Percentiles rank a stretch among this genome's conserved stretches.
phyloP scores from a whole-genome alignment of 2,797 vertebrate species.

The Phalloptychus januarius region DNA sequence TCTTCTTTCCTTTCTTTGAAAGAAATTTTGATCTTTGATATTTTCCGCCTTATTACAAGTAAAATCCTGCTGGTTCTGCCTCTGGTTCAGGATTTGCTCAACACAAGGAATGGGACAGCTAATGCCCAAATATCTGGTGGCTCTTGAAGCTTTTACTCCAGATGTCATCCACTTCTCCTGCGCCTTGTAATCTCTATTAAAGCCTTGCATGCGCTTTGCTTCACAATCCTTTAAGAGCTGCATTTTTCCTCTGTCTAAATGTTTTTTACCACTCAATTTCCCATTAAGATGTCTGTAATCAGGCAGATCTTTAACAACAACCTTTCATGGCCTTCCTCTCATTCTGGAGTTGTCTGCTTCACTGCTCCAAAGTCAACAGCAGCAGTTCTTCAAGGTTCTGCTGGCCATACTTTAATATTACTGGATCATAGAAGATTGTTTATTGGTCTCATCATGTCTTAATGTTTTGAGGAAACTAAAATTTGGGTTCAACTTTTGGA shows the following conservation, averaged over 20 bases:
- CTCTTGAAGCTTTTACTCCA: not conserved
- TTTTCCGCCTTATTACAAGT: not conserved
- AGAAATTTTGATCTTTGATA: not conserved
- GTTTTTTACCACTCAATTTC: not conserved
- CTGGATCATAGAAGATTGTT: not conserved
- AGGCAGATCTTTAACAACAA: not conserved
- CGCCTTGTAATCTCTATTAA: not conserved
- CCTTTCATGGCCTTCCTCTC: not conserved
- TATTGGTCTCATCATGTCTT: not conserved
- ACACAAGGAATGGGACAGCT: not conserved
- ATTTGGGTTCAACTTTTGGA: not conserved
- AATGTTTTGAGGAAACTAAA: not conserved
- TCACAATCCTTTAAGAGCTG: not conserved
- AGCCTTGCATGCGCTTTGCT: not conserved
- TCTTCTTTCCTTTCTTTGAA: not conserved
- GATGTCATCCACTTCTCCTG: not conserved
- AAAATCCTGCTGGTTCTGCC: not conserved
- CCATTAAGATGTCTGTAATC: not conserved
- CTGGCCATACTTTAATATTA: not conserved
- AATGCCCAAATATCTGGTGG: not conserved
- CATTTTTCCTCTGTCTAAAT: not conserved
- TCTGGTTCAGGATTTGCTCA: not conserved
- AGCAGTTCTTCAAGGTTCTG: not conserved
- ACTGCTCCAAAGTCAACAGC: not conserved
- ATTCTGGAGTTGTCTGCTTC: not conserved